phyloP scores from a whole-genome alignment of 2,797 vertebrate genomes.

The Meda fulgida region DNA sequence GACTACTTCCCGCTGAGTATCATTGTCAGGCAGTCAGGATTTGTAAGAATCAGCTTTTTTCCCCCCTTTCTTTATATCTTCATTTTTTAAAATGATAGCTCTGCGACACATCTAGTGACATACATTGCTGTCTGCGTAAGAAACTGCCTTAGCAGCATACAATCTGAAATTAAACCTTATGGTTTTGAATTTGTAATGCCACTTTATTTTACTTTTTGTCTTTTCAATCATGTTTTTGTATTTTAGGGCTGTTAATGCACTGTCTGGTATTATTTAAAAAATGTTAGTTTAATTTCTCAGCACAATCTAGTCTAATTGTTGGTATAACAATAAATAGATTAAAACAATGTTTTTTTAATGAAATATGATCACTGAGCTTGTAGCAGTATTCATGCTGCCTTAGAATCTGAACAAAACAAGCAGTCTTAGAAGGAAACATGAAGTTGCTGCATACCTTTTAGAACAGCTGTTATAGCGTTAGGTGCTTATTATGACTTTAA shows the following conservation, averaged over 20 bases:
- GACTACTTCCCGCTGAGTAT: conserved; percentile 37
- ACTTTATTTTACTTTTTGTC: neutral
- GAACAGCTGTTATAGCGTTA: neutral
- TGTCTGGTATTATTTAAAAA: neutral
- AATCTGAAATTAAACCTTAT: neutral
- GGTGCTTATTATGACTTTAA: neutral
- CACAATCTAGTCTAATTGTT: neutral
- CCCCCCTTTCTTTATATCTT: neutral
- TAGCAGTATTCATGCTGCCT: neutral
- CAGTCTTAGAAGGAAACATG: neutral
- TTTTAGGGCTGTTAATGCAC: neutral
- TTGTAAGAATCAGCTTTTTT: conserved; percentile 28
- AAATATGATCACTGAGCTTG: neutral
- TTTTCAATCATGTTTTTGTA: neutral
- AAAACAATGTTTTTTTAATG: neutral
- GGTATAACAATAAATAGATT: neutral
- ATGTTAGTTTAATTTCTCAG: neutral
- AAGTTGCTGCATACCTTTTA: neutral
- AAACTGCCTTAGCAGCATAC: neutral
- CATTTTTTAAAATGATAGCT: neutral
- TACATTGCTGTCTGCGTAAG: conserved; percentile 1
- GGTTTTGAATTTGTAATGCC: neutral
- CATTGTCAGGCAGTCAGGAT: conserved; percentile 23
- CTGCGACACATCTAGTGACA: neutral
- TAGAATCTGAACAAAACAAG: neutral